Conservation (phyloP, 2,797 vertebrate species). For the Neosilurus hyrtlii region DNA sequence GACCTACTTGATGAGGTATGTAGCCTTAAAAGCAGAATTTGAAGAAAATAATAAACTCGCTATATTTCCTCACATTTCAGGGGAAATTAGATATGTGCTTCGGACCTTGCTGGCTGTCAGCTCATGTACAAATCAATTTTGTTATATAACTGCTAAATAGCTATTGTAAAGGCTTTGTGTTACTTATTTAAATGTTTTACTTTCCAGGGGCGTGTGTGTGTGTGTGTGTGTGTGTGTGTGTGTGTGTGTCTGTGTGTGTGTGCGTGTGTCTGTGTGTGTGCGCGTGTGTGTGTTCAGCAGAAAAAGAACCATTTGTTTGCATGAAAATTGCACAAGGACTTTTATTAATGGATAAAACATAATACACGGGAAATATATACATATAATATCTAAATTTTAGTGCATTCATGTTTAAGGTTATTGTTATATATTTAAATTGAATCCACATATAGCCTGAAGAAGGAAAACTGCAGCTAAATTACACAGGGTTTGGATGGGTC, state of each 20-base stretch:
- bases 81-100: too few species aligned
- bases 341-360: slow-evolving; percentile 44
- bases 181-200: neutral
- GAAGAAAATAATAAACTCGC: too few species aligned
- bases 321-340: slow-evolving; percentile 52
- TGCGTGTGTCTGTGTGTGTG: slow-evolving; percentile 12
- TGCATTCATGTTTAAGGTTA: neutral
- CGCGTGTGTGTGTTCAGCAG: slow-evolving; percentile 37
- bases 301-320: slow-evolving; percentile 46
- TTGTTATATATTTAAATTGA: slow-evolving; percentile 18
- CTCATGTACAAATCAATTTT: too few species aligned
- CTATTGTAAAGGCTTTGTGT: neutral
- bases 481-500: slow-evolving; percentile 11
- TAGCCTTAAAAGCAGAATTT: too few species aligned
- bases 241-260: slow-evolving; percentile 26
- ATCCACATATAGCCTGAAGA: slow-evolving; percentile 13
- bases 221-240: neutral
- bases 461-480: slow-evolving; percentile 15
- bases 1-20: too few species aligned
- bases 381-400: slow-evolving; percentile 2
- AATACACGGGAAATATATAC: slow-evolving; percentile 31
- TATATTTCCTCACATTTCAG: too few species aligned
- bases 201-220: neutral
- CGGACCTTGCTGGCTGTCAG: too few species aligned
- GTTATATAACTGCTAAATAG: too few species aligned